These are phyloP conservation scores for Schizotus pectinicornis DNA, from an alignment of 2,888 invertebrate genomes.

Conservation along the genomic window DNA sequence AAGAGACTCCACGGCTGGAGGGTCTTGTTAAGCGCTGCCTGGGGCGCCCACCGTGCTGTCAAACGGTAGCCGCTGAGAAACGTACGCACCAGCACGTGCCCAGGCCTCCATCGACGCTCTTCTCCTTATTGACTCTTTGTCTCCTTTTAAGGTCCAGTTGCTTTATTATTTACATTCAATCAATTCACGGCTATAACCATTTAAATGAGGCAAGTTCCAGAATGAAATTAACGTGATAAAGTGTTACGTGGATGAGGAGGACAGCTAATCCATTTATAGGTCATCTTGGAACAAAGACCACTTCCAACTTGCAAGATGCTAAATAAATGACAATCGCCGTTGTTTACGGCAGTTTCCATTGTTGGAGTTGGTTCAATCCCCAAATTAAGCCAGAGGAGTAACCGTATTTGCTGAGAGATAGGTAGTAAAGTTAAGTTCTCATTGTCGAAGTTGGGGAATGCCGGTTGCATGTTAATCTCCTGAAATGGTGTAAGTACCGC, in stretches of 20 bases:
- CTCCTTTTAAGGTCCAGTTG: slow-evolving; percentile 7
- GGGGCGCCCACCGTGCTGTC: slow-evolving; percentile 41
- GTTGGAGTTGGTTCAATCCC: slow-evolving; percentile 38
- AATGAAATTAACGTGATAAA: slow-evolving; percentile 5
- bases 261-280: slow-evolving; percentile 32
- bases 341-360: slow-evolving; percentile 36
- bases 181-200: slow-evolving; percentile 6
- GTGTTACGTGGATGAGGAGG: not conserved
- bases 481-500: slow-evolving; percentile 56
- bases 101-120: slow-evolving; percentile 43
- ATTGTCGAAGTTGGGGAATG: slow-evolving; percentile 51
- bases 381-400: slow-evolving; percentile 45
- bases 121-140: slow-evolving; percentile 24
- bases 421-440: slow-evolving; percentile 56
- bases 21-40: slow-evolving; percentile 51
- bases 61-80: slow-evolving; percentile 44
- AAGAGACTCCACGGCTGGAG: slow-evolving; percentile 42
- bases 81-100: slow-evolving; percentile 51
- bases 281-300: slow-evolving; percentile 33
- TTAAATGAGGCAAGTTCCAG: not conserved
- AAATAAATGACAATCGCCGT: slow-evolving; percentile 36
- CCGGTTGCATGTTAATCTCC: slow-evolving; percentile 54
- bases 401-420: slow-evolving; percentile 52
- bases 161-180: slow-evolving; percentile 9
- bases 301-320: slow-evolving; percentile 31